phyloP scores from a whole-genome alignment of 2,113 vertebrate species.

The Aramus guarauna region DNA sequence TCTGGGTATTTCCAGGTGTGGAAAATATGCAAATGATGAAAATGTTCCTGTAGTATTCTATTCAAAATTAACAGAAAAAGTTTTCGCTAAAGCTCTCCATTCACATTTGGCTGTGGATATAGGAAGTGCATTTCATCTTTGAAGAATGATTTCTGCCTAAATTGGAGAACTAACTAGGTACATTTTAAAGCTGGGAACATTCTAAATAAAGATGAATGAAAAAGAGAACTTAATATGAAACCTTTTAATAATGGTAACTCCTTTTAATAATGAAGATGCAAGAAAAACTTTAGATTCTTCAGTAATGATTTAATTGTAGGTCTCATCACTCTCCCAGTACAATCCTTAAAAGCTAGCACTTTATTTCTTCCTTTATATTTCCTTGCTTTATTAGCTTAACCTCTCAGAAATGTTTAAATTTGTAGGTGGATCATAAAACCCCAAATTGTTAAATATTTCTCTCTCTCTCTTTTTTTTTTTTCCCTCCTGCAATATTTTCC shows the following conservation, averaged over 20 bases:
- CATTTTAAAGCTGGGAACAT: slow-evolving; percentile 13
- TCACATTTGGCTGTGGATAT: not conserved
- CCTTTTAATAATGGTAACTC: not conserved
- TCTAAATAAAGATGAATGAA: not conserved
- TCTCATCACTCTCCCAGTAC: not conserved
- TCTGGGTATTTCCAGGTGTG: not conserved
- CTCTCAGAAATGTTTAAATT: not conserved
- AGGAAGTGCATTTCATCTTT: slow-evolving; percentile 36
- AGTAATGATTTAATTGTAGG: not conserved
- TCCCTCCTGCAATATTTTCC: not conserved
- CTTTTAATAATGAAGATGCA: not conserved
- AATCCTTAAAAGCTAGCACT: not conserved
- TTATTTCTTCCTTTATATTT: not conserved
- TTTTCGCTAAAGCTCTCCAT: not conserved
- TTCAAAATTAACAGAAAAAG: not conserved
- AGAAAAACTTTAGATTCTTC: slow-evolving; percentile 5
- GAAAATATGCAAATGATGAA: not conserved
- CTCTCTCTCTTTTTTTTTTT: not conserved
- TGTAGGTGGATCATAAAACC: not conserved
- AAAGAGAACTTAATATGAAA: not conserved
- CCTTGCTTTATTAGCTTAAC: not conserved
- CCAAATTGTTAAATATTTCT: not conserved
- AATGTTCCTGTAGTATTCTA: not conserved
- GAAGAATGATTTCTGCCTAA: not conserved
- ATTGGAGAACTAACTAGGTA: not conserved